Percentiles rank a stretch among this genome's conserved stretches.
phyloP scores from a whole-genome alignment of 2,888 invertebrate species.

The Danaus chrysippus region DNA sequence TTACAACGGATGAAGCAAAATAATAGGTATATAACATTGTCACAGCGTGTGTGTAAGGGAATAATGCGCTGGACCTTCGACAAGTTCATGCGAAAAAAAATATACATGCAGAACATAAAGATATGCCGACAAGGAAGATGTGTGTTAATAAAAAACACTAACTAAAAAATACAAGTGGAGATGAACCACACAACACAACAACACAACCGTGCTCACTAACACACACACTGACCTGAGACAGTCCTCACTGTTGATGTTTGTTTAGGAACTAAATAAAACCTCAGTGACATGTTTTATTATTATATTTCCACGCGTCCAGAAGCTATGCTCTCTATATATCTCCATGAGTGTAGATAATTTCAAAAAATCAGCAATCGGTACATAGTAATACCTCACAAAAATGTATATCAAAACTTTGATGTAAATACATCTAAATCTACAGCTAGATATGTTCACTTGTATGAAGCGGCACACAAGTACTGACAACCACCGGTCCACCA shows the following conservation, averaged over 20 bases:
- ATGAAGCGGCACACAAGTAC: not conserved
- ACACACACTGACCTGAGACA: slow-evolving; percentile 33
- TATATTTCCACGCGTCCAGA: slow-evolving; percentile 48
- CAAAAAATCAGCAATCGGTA: slow-evolving; percentile 11
- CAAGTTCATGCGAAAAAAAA: not conserved
- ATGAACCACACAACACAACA: slow-evolving; percentile 35
- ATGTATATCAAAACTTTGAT: slow-evolving; percentile 22
- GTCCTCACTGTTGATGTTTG: slow-evolving; percentile 3
- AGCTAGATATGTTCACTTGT: slow-evolving; percentile 7
- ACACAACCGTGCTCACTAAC: slow-evolving; percentile 56
- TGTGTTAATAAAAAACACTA: slow-evolving; percentile 47
- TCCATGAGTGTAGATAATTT: slow-evolving; percentile 15
- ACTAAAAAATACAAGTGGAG: slow-evolving; percentile 25
- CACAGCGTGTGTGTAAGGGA: slow-evolving; percentile 4
- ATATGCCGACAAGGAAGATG: slow-evolving; percentile 59
- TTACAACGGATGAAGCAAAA: not conserved
- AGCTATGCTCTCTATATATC: slow-evolving; percentile 18
- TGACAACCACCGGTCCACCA: too few relatives aligned
- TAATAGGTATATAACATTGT: not conserved
- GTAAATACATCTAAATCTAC: slow-evolving; percentile 30
- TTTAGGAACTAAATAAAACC: slow-evolving; percentile 42
- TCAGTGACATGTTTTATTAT: slow-evolving; percentile 48
- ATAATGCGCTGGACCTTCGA: not conserved
- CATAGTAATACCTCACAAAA: slow-evolving; percentile 3
- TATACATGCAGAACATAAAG: slow-evolving; percentile 26